Conservation (phyloP, 2,888 invertebrate species). For the Anaspis maculata region DNA sequence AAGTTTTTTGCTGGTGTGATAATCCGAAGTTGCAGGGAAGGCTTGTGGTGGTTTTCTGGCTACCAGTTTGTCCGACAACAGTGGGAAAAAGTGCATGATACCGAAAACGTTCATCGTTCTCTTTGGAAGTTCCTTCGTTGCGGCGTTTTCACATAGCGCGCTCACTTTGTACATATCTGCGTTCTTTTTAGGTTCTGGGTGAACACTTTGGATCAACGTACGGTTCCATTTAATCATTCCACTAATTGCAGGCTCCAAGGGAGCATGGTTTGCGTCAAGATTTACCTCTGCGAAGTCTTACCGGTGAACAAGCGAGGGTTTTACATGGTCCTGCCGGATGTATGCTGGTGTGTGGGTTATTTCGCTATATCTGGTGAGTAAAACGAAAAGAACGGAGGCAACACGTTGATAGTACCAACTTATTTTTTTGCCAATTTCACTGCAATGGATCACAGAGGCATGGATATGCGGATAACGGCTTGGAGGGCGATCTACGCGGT, state of each 20-base stretch:
- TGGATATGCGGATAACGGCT: constrained; percentile 33
- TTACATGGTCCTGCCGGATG: constrained; percentile 35
- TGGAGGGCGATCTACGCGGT: constrained; percentile 42
- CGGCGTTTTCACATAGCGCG: constrained; percentile 38
- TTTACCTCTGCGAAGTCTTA: constrained; percentile 40
- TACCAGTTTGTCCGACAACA: constrained; percentile 35
- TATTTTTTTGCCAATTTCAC: constrained; percentile 16
- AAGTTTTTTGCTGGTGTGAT: no score
- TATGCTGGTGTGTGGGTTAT: constrained; percentile 38
- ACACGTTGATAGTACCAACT: constrained; percentile 15
- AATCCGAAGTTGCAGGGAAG: constrained; percentile 8
- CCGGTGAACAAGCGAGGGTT: constrained; percentile 36
- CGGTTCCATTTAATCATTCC: background rate
- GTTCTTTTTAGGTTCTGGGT: constrained; percentile 41
- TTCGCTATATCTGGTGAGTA: constrained; percentile 10
- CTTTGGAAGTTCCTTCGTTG: constrained; percentile 35
- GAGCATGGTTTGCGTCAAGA: constrained; percentile 32
- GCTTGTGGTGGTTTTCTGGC: constrained; percentile 24
- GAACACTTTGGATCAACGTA: constrained; percentile 16
- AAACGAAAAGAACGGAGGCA: background rate
- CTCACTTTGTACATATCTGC: constrained; percentile 34
- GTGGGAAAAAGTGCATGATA: constrained; percentile 38
- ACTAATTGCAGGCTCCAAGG: constrained; percentile 34
- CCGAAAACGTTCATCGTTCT: constrained; percentile 33
- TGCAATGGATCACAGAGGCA: constrained; percentile 14